Conservation (phyloP, 2,888 invertebrate genomes). For the Hydrotaea diabolus region DNA sequence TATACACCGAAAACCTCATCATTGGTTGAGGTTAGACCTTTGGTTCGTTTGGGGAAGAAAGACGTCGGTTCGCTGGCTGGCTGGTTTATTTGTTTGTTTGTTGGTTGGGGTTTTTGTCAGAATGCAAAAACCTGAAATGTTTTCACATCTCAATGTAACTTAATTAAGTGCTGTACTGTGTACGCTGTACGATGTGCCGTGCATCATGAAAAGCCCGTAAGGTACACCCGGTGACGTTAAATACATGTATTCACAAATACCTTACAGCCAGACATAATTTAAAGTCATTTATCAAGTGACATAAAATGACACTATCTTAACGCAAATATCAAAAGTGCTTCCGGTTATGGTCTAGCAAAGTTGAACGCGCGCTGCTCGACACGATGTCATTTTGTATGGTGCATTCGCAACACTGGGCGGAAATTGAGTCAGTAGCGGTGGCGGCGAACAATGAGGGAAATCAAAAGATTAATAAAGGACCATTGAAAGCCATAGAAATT, state of each 20-base stretch:
- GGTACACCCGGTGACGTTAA: background rate
- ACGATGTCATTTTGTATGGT: background rate
- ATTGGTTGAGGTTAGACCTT: constrained; percentile 1
- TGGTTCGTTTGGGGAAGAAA: background rate
- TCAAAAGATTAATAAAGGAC: constrained; percentile 58
- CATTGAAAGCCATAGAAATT: constrained; percentile 62
- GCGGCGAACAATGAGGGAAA: constrained; percentile 37
- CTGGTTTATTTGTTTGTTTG: too few species aligned
- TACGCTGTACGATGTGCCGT: background rate
- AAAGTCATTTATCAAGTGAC: constrained; percentile 79
- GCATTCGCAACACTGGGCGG: background rate
- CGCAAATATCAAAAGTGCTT: constrained; percentile 66
- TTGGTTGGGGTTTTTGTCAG: constrained; percentile 7
- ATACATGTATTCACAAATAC: constrained; percentile 28
- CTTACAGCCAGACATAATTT: constrained; percentile 79
- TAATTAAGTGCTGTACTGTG: constrained; percentile 60
- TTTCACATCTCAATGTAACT: constrained; percentile 64
- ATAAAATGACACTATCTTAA: constrained; percentile 72
- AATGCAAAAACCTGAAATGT: constrained; percentile 28
- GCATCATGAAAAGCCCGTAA: constrained; percentile 51
- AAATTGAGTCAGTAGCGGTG: background rate
- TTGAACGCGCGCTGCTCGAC: constrained; percentile 43
- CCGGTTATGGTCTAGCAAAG: constrained; percentile 66
- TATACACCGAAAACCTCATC: background rate
- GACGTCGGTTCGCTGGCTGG: constrained; percentile 28